These are phyloP conservation scores for Drosophila formosana DNA, from an alignment of 2,888 invertebrate genomes.

Conservation along the genomic window DNA sequence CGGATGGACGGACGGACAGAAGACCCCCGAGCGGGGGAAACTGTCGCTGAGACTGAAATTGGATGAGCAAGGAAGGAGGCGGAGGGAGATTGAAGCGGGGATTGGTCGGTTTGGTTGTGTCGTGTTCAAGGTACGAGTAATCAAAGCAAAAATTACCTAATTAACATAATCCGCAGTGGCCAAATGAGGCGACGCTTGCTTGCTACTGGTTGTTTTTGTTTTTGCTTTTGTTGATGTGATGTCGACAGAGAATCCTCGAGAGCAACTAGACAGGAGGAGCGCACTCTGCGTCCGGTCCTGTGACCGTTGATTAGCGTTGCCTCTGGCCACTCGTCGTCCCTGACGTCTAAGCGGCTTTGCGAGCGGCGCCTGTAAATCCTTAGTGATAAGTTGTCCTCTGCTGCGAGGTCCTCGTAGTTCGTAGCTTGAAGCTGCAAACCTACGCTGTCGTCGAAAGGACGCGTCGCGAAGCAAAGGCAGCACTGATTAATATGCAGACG, in stretches of 20 bases:
- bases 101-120: conserved; percentile 6
- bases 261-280: conserved; percentile 26
- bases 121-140: conserved; percentile 70
- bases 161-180: conserved; percentile 82
- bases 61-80: neutral
- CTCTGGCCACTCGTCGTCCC: conserved; percentile 48
- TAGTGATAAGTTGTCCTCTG: conserved; percentile 74
- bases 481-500: conserved; percentile 78
- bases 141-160: conserved; percentile 82
- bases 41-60: conserved; percentile 1
- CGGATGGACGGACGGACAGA: neutral
- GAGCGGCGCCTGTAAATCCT: conserved; percentile 63
- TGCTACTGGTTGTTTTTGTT: conserved; percentile 29
- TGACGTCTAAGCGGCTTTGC: conserved; percentile 54
- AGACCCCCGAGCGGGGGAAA: conserved; percentile 14
- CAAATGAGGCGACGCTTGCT: conserved; percentile 72
- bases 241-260: conserved; percentile 21
- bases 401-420: conserved; percentile 16
- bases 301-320: conserved; percentile 70
- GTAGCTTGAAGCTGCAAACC: neutral
- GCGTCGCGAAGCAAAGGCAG: conserved; percentile 32
- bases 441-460: conserved; percentile 24
- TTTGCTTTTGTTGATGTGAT: conserved; percentile 15
- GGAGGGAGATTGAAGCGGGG: neutral
- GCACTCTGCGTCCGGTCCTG: conserved; percentile 40